A percentile compares a stretch with the other conserved stretches of the same genome.
Conservation (phyloP, 1,140 invertebrate species). For the Homalodisca vitripennis region DNA sequence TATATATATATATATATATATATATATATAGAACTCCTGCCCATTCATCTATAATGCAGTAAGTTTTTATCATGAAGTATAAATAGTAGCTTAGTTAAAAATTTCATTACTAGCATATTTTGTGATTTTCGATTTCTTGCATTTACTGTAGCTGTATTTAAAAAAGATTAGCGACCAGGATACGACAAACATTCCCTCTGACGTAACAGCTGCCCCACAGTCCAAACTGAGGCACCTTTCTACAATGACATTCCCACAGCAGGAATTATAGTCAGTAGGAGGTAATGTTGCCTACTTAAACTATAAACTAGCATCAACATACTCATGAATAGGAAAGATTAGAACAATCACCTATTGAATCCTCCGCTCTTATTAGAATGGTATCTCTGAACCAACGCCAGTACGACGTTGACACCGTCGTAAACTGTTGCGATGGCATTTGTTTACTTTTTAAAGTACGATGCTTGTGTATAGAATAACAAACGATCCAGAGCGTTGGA, state of each 20-base stretch:
- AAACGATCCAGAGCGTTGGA: too few relatives aligned
- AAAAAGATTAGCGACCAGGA: background rate
- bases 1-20: too few relatives aligned
- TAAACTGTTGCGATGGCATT: too few relatives aligned
- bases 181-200: too few relatives aligned
- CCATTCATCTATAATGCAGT: too few relatives aligned
- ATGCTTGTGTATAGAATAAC: too few relatives aligned
- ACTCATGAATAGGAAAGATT: constrained; percentile 6
- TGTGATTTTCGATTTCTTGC: background rate
- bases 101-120: background rate
- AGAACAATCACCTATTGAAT: constrained; percentile 13
- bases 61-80: too few relatives aligned
- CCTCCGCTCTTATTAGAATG: constrained; percentile 7
- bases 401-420: constrained; percentile 8
- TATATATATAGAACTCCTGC: too few relatives aligned
- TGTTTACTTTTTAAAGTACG: too few relatives aligned
- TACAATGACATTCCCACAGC: background rate
- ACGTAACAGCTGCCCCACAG: background rate
- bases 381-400: constrained; percentile 6
- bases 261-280: background rate
- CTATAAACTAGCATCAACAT: constrained; percentile 6
- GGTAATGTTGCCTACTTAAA: background rate
- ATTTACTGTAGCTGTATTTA: background rate
- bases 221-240: background rate
- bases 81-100: too few relatives aligned